These are phyloP conservation scores for Argyresthia goedartella DNA, from an alignment of 2,888 invertebrate species.

Conservation along the genomic window DNA sequence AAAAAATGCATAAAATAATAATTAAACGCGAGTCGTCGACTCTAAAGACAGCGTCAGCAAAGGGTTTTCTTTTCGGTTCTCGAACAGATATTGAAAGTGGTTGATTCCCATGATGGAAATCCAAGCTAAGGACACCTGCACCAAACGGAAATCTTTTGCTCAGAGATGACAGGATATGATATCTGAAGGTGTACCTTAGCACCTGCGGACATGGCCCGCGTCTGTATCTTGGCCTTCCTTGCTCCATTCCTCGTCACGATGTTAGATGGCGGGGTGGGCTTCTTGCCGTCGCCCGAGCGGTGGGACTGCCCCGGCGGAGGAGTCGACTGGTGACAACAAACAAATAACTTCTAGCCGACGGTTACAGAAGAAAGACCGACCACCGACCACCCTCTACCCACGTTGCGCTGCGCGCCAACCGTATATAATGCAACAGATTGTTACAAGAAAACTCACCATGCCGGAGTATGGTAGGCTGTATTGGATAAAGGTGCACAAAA, in stretches of 20 bases:
- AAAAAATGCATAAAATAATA: too few relatives aligned
- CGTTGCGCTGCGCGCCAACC: slow-evolving; percentile 13
- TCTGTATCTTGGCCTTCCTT: slow-evolving; percentile 75
- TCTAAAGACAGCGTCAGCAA: too few relatives aligned
- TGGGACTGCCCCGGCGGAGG: slow-evolving; percentile 23
- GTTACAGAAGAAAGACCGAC: background rate
- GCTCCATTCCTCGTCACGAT: slow-evolving; percentile 73
- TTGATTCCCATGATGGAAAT: too few relatives aligned
- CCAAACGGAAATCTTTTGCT: too few relatives aligned
- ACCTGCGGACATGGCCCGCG: slow-evolving; percentile 70
- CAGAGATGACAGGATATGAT: too few relatives aligned
- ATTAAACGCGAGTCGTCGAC: too few relatives aligned
- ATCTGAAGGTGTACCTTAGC: slow-evolving; percentile 35
- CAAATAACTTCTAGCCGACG: background rate
- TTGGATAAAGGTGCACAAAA: background rate
- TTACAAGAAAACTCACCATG: slow-evolving; percentile 9
- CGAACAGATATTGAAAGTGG: too few relatives aligned
- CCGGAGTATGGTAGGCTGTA: background rate
- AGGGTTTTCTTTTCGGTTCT: too few relatives aligned
- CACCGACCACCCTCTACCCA: slow-evolving; percentile 1
- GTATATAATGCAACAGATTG: slow-evolving; percentile 8
- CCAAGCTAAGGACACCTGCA: too few relatives aligned
- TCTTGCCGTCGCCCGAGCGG: slow-evolving; percentile 42
- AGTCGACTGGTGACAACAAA: background rate
- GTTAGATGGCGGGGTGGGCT: slow-evolving; percentile 42